A percentile compares a stretch with the other conserved stretches of the same genome.
Conservation (phyloP, 2,888 invertebrate genomes). For the Schizaphis graminum region DNA sequence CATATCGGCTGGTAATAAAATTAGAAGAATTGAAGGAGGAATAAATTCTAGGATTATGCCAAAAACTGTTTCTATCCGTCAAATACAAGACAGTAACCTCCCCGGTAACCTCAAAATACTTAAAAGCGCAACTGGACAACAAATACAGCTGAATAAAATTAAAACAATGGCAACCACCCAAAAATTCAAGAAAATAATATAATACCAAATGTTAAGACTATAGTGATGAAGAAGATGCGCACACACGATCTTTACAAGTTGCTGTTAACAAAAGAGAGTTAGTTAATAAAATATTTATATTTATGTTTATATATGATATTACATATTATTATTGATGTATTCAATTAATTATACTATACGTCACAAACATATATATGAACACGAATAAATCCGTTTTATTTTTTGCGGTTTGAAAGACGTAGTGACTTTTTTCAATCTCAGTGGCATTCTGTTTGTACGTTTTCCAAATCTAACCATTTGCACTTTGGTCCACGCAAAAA, state of each 20-base stretch:
- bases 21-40: constrained; percentile 33
- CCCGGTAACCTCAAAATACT: constrained; percentile 39
- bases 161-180: constrained; percentile 64
- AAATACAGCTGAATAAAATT: constrained; percentile 53
- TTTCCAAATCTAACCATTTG: constrained; percentile 63
- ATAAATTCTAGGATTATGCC: not conserved
- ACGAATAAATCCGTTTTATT: constrained; percentile 34
- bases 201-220: constrained; percentile 39
- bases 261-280: not conserved
- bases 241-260: not conserved
- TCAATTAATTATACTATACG: constrained; percentile 34
- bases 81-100: constrained; percentile 52
- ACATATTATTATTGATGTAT: constrained; percentile 42
- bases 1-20: not conserved
- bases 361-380: not conserved
- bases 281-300: constrained; percentile 34
- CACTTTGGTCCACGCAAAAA: constrained; percentile 43
- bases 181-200: constrained; percentile 60
- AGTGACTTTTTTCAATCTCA: constrained; percentile 46
- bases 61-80: constrained; percentile 60
- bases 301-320: constrained; percentile 36
- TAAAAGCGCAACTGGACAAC: constrained; percentile 19
- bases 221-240: constrained; percentile 25
- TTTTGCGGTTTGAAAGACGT: constrained; percentile 36
- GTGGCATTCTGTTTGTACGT: constrained; percentile 22